phyloP scores from a whole-genome alignment of 1,140 invertebrate genomes.

The Yoshiicerus persimilis region DNA sequence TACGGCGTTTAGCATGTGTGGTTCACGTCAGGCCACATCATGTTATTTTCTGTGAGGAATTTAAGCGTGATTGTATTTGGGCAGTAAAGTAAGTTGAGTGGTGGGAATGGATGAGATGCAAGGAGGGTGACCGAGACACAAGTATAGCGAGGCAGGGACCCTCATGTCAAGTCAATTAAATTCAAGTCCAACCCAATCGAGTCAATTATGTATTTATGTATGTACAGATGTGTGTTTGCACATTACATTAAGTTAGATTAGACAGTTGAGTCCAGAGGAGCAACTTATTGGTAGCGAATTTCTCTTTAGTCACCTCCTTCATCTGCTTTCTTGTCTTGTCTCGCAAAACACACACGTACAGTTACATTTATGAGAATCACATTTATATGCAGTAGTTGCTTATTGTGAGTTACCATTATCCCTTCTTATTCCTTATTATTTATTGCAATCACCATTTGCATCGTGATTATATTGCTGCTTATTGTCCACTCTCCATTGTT shows the following conservation, averaged over 20 bases:
- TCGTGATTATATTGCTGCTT: background rate
- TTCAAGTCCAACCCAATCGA: background rate
- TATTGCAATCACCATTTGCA: background rate
- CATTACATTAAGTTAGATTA: no score
- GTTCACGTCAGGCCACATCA: no score
- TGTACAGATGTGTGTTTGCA: background rate
- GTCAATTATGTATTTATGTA: background rate
- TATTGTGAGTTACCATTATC: background rate
- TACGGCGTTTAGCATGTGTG: no score
- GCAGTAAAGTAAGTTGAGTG: no score
- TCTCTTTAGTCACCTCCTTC: slow-evolving; percentile 11
- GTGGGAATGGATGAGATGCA: background rate
- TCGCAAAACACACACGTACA: background rate
- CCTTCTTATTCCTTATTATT: background rate
- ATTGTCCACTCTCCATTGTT: background rate
- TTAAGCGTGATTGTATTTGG: background rate
- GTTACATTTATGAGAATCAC: background rate
- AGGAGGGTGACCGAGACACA: background rate
- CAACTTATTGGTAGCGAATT: slow-evolving; percentile 1
- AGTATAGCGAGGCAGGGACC: background rate
- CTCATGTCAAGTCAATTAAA: slow-evolving; percentile 13
- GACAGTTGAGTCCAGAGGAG: slow-evolving; percentile 6
- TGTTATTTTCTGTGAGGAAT: no score
- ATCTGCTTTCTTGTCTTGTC: background rate
- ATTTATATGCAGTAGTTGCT: background rate